Base-by-base conservation (phyloP, 2,113 vertebrate genomes). In the Triplophysa tibetana region DNA sequence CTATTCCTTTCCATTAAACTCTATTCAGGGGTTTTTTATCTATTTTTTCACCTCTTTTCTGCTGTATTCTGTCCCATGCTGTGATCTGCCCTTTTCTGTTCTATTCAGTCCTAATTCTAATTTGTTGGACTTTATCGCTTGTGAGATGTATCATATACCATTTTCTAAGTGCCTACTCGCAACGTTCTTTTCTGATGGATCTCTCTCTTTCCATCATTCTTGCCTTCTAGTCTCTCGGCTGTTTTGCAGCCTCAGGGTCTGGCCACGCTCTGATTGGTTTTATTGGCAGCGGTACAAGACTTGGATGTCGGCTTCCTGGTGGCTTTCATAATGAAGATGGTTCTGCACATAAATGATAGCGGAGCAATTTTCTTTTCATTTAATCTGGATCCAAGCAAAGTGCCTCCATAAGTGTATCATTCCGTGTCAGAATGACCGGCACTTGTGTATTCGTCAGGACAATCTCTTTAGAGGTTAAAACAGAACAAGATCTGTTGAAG, bases 201-300 rank as follows among this genome's bases (percentile, higher is more conserved):
- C 65, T 43, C 64, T 58, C 84, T 50, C 81, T 85, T 23, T 29
- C 19, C 8, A 11, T 58, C 19, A 29, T 43, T 60, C 26, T 29
- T 70, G n/a, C n/a, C 41, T 21, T 29, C 79, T 60, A 23, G 5
- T 61, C 21, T 50, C 21, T 52, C 16, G n/a, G n/a, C 41, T 61
- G 64, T 58, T 73, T 70, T 41, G 54, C 74, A 10, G 80, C 87
- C 65, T 62, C 54, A 83, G 85, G 87, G 19, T 50, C 63, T 83
- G 83, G 85, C 85, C 81, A 79, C 1, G 85, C 87, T 90, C 88
- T 84, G 87, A 89, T 89, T 87, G 88, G 84, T 86, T 90, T 87
- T 85, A 87, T 82, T 90, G 90, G 84, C 88, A 85, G 87, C 6
- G 8, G 81, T 86, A 87, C 82, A 86, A 82, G 62, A 70, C 70